These are phyloP conservation scores for Forbesichthys papilliferus DNA, from an alignment of 2,113 vertebrate species.

Conservation along the genomic window DNA sequence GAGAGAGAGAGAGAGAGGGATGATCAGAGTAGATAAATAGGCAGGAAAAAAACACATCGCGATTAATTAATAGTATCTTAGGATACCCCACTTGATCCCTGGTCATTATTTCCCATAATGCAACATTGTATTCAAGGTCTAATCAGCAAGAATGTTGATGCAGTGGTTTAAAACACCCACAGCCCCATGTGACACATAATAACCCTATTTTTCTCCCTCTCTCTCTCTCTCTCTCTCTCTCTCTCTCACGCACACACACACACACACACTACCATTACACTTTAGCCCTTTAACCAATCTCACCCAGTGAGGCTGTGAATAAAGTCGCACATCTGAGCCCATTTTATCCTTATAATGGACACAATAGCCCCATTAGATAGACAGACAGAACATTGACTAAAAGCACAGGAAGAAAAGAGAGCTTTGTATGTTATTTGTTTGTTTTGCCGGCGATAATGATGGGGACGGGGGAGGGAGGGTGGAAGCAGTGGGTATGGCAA, in stretches of 20 bases:
- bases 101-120: conserved; percentile 10
- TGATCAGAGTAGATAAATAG: not conserved
- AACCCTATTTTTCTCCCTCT: not conserved
- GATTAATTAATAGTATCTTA: not conserved
- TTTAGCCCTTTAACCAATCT: conserved; percentile 8
- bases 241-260: not conserved
- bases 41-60: not conserved
- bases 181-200: conserved; percentile 26
- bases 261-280: not conserved
- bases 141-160: conserved; percentile 5
- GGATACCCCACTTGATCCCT: conserved; percentile 15
- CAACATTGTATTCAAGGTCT: conserved; percentile 5
- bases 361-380: conserved; percentile 52
- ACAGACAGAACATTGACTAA: conserved; percentile 37
- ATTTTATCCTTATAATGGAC: conserved; percentile 61
- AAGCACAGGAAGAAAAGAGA: conserved; percentile 38
- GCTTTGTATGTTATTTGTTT: conserved; percentile 37
- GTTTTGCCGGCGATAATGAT: conserved; percentile 67
- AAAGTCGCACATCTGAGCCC: conserved; percentile 29
- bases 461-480: conserved; percentile 52
- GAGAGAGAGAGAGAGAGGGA: not conserved
- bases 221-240: not conserved
- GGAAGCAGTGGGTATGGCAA: too few relatives aligned
- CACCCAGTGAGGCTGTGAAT: conserved; percentile 26
- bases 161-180: not conserved